A percentile compares a stretch with the other conserved stretches of the same genome.
phyloP scores from a whole-genome alignment of 2,888 invertebrate species.

The Nomada fucata region DNA sequence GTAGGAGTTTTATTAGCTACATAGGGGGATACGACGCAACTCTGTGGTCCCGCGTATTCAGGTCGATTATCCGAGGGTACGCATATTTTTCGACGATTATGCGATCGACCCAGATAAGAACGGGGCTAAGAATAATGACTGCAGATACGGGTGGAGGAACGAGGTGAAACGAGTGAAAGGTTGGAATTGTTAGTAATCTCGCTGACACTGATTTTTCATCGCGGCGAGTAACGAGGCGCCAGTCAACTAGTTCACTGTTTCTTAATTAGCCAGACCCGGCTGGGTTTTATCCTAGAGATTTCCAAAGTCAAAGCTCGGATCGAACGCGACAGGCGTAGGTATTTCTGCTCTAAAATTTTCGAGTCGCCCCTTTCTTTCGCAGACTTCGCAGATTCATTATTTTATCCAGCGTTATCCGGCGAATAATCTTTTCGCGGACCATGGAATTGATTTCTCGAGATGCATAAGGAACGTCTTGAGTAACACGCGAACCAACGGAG shows the following conservation, averaged over 20 bases:
- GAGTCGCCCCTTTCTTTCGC: no score
- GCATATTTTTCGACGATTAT: slow-evolving; percentile 60
- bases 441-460: not conserved
- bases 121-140: slow-evolving; percentile 56
- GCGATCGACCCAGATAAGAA: slow-evolving; percentile 62
- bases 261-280: slow-evolving; percentile 32
- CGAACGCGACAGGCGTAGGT: not conserved
- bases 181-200: slow-evolving; percentile 42
- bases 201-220: slow-evolving; percentile 55
- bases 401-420: not conserved
- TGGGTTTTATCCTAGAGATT: slow-evolving; percentile 16
- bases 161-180: slow-evolving; percentile 27
- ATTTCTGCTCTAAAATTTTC: not conserved
- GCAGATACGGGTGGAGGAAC: slow-evolving; percentile 48
- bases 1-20: not conserved
- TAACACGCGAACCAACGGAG: not conserved
- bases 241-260: slow-evolving; percentile 42
- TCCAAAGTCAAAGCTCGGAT: not conserved
- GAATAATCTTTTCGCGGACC: not conserved
- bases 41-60: slow-evolving; percentile 19
- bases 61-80: slow-evolving; percentile 47
- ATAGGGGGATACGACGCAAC: not conserved
- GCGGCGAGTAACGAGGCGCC: slow-evolving; percentile 25
- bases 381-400: no score
- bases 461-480: not conserved